These are phyloP conservation scores for Patiria miniata DNA, from an alignment of 35 echinoderm and acorn worm genomes.

Conservation along the genomic window DNA sequence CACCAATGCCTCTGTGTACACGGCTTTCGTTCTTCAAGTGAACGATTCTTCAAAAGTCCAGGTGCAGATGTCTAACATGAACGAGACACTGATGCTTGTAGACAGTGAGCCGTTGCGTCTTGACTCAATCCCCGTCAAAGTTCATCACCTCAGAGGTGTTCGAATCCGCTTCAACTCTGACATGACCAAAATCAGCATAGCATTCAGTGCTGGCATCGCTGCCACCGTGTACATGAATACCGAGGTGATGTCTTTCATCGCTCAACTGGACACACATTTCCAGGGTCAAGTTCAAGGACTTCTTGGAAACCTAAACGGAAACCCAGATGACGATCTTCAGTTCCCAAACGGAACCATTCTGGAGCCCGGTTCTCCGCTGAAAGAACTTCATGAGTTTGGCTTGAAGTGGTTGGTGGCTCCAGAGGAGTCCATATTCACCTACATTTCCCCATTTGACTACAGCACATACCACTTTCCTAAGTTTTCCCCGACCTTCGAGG, in stretches of 20 bases:
- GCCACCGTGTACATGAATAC: constrained; percentile 26
- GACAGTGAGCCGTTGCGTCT: too few relatives aligned
- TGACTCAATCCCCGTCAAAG: too few relatives aligned
- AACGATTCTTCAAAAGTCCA: constrained; percentile 11
- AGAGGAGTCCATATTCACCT: constrained; percentile 50
- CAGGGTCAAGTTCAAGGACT: constrained; percentile 54
- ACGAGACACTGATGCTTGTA: too few relatives aligned
- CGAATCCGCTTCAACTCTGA: constrained; percentile 41
- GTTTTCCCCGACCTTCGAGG: constrained; percentile 43
- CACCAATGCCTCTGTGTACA: too few relatives aligned
- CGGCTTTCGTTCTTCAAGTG: too few relatives aligned
- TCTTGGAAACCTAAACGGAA: constrained; percentile 57
- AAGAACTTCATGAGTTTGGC: constrained; percentile 52
- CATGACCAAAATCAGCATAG: constrained; percentile 36
- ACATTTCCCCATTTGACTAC: constrained; percentile 54
- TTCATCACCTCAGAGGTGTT: constrained; percentile 29
- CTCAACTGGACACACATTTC: constrained; percentile 50
- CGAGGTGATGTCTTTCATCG: constrained; percentile 61
- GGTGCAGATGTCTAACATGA: too few relatives aligned
- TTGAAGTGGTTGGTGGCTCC: constrained; percentile 38
- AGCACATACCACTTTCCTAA: constrained; percentile 33
- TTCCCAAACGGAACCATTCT: constrained; percentile 52
- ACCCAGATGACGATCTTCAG: constrained; percentile 48
- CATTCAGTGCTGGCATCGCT: constrained; percentile 34
- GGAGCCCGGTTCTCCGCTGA: not conserved